These are phyloP conservation scores for Arrhamphus sclerolepis DNA, from an alignment of 2,797 vertebrate genomes.

Conservation along the genomic window DNA sequence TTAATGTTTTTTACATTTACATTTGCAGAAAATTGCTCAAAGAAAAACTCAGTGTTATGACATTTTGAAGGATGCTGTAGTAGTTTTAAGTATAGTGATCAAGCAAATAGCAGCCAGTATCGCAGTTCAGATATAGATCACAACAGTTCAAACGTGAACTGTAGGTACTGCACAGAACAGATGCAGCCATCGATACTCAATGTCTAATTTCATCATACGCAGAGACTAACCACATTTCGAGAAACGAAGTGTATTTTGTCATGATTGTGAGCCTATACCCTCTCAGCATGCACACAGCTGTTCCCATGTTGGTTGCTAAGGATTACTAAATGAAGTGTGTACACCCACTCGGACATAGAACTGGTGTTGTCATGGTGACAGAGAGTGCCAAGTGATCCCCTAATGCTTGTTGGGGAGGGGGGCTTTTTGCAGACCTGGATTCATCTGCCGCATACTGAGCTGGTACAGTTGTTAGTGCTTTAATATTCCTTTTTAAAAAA, in stretches of 20 bases:
- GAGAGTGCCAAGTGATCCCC: constrained; percentile 72
- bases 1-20: no score
- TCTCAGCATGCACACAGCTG: constrained; percentile 72
- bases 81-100: neutral
- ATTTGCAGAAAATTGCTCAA: neutral
- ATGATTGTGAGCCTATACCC: constrained; percentile 64
- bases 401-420: constrained; percentile 34
- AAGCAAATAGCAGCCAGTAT: neutral
- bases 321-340: constrained; percentile 79
- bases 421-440: constrained; percentile 63
- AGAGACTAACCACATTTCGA: constrained; percentile 47
- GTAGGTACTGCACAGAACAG: constrained; percentile 10
- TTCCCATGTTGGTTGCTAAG: constrained; percentile 68
- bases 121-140: constrained; percentile 1
- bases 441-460: constrained; percentile 61
- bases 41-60: constrained; percentile 32
- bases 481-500: constrained; percentile 75
- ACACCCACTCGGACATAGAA: constrained; percentile 78
- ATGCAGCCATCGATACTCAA: constrained; percentile 28
- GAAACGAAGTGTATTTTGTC: constrained; percentile 66
- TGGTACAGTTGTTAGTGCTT: constrained; percentile 71
- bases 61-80: neutral
- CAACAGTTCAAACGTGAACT: neutral
- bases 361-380: constrained; percentile 83
- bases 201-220: constrained; percentile 42